phyloP scores from a whole-genome alignment of 2,113 vertebrate species.

The Colistium nudipinnis region DNA sequence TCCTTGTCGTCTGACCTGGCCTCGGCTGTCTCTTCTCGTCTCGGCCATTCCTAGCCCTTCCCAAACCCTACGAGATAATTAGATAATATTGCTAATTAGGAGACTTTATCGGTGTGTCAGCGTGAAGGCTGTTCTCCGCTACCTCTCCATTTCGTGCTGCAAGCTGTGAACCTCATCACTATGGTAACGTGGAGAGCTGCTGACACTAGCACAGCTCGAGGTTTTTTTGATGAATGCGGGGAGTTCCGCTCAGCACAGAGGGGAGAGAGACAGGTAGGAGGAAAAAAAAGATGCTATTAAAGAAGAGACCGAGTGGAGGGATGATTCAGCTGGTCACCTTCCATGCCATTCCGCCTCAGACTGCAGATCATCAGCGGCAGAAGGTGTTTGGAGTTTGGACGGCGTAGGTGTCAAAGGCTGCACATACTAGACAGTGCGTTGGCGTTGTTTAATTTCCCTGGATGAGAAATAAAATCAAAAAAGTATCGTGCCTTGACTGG shows the following conservation, averaged over 20 bases:
- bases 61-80: background rate
- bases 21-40: background rate
- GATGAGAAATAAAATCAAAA: slow-evolving; percentile 41
- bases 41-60: background rate
- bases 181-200: slow-evolving; percentile 74
- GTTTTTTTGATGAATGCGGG: slow-evolving; percentile 77
- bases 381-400: slow-evolving; percentile 53
- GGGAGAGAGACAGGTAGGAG: slow-evolving; percentile 62
- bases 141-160: slow-evolving; percentile 43
- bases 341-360: slow-evolving; percentile 55
- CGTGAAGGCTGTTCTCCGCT: slow-evolving; percentile 58
- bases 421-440: slow-evolving; percentile 32
- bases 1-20: background rate
- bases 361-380: slow-evolving; percentile 50
- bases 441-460: slow-evolving; percentile 50
- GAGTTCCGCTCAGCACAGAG: slow-evolving; percentile 64
- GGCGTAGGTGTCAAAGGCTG: slow-evolving; percentile 54
- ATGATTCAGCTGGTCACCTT: slow-evolving; percentile 73
- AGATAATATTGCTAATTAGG: slow-evolving; percentile 43
- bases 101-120: slow-evolving; percentile 31
- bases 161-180: slow-evolving; percentile 68
- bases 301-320: slow-evolving; percentile 63
- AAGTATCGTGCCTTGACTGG: slow-evolving; percentile 20
- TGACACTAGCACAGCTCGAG: slow-evolving; percentile 70
- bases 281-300: slow-evolving; percentile 67